Percentiles rank a stretch among this genome's conserved stretches.
Conservation (phyloP, 2,797 vertebrate genomes). For the Denticeps clupeoides region DNA sequence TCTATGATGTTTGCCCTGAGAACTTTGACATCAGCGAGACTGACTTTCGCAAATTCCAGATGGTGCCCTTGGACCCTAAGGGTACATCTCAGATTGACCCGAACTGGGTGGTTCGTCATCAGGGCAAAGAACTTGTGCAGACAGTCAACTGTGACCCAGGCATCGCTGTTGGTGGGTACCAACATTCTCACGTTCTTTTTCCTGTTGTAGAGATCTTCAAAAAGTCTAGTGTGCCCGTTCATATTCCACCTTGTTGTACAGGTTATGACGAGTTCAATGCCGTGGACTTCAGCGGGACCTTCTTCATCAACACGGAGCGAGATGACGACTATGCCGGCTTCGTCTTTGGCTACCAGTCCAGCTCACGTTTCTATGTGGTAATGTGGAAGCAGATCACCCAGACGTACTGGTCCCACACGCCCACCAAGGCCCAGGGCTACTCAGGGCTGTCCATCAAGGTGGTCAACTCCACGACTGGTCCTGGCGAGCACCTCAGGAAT, state of each 20-base stretch:
- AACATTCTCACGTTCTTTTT: neutral
- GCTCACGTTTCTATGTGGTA: slow-evolving; percentile 94
- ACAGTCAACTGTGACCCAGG: slow-evolving; percentile 97
- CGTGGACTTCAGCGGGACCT: slow-evolving; percentile 95
- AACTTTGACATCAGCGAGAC: slow-evolving; percentile 92
- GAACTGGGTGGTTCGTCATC: slow-evolving; percentile 96
- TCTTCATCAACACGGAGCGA: slow-evolving; percentile 96
- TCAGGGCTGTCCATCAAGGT: slow-evolving; percentile 94
- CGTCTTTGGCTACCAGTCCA: slow-evolving; percentile 96
- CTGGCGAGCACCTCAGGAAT: slow-evolving; percentile 92
- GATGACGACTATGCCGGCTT: slow-evolving; percentile 96
- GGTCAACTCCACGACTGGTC: slow-evolving; percentile 92
- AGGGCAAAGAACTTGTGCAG: slow-evolving; percentile 95
- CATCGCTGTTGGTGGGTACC: slow-evolving; percentile 85
- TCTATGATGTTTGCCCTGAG: slow-evolving; percentile 93
- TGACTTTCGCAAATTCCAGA: slow-evolving; percentile 94
- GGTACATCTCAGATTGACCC: slow-evolving; percentile 96
- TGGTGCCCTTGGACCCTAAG: slow-evolving; percentile 96
- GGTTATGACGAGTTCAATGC: slow-evolving; percentile 94
- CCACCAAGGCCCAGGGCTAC: slow-evolving; percentile 92
- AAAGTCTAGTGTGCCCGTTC: too few relatives aligned
- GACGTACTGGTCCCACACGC: slow-evolving; percentile 89
- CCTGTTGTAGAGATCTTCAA: neutral
- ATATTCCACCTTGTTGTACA: too few relatives aligned
- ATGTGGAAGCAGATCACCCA: slow-evolving; percentile 99